phyloP scores from a whole-genome alignment of 2,113 vertebrate species.

The Sebastes schlegelii region DNA sequence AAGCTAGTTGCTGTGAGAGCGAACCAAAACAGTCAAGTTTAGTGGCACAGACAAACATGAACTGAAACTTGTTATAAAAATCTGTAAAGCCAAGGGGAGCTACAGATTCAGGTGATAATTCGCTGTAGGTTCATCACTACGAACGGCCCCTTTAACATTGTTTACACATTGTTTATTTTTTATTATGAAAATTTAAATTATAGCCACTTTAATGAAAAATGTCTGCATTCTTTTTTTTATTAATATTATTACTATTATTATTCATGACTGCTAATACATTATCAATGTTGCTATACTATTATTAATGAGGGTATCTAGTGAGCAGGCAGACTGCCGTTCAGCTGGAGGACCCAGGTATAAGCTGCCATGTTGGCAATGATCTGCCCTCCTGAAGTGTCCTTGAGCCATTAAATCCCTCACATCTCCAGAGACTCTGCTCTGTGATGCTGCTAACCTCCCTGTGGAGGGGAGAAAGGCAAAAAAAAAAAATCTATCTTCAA shows the following conservation, averaged over 20 bases:
- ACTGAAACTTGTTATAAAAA: background rate
- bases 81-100: background rate
- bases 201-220: background rate
- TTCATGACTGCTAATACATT: slow-evolving; percentile 40
- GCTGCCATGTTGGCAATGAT: slow-evolving; percentile 70
- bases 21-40: background rate
- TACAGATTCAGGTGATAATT: background rate
- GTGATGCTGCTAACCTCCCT: slow-evolving; percentile 46
- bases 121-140: too few relatives aligned
- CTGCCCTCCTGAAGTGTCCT: slow-evolving; percentile 75
- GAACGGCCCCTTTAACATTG: background rate
- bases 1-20: background rate
- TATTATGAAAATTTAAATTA: background rate
- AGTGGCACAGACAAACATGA: background rate
- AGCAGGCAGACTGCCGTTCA: slow-evolving; percentile 68
- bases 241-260: background rate
- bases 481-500: slow-evolving; percentile 29
- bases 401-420: slow-evolving; percentile 75
- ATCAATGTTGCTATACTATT: slow-evolving; percentile 42
- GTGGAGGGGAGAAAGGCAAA: slow-evolving; percentile 13
- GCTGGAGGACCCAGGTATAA: slow-evolving; percentile 58
- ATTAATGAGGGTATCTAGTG: slow-evolving; percentile 68
- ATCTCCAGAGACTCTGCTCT: slow-evolving; percentile 59
- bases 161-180: background rate
- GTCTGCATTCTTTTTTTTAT: background rate